Evolutionary conservation across 2,113 vertebrate species (phyloP).

Genomic region (Chaetops frenatus): DNA sequence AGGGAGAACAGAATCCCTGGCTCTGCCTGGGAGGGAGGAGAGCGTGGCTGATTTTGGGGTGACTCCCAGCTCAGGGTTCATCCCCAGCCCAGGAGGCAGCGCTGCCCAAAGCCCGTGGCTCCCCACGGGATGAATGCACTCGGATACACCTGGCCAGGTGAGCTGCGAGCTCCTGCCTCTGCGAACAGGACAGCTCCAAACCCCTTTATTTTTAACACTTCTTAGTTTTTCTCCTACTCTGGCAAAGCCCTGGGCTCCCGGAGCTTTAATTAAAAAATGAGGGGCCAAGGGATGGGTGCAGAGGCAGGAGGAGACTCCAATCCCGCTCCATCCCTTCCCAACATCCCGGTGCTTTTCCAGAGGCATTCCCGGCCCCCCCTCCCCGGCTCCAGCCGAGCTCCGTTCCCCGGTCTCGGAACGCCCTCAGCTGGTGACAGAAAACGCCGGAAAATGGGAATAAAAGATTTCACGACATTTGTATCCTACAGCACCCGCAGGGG

Average conservation of each 20-base stretch:
- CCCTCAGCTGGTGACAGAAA: slow-evolving; percentile 25
- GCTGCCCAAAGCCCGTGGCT: rapidly evolving
- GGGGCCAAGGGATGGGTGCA: rapidly evolving
- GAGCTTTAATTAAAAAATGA: too few relatives aligned
- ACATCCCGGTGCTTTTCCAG: not conserved
- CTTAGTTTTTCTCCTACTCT: not conserved
- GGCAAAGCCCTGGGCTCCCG: rapidly evolving
- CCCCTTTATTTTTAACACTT: not conserved
- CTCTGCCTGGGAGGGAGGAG: not conserved
- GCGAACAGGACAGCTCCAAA: not conserved
- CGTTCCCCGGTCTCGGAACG: not conserved
- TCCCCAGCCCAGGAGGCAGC: not conserved
- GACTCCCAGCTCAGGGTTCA: not conserved
- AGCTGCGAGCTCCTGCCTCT: not conserved
- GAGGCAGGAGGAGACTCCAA: not conserved
- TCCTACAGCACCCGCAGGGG: rapidly evolving
- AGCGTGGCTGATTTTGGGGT: rapidly evolving
- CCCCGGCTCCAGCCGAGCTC: rapidly evolving
- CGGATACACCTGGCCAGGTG: not conserved
- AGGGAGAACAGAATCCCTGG: not conserved
- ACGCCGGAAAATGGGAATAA: not conserved
- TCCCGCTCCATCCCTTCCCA: not conserved
- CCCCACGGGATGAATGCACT: rapidly evolving
- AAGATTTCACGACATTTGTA: rapidly evolving
- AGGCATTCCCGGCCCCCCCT: rapidly evolving